phyloP scores from a whole-genome alignment of 2,113 vertebrate species.

The Capreolus pygargus region DNA sequence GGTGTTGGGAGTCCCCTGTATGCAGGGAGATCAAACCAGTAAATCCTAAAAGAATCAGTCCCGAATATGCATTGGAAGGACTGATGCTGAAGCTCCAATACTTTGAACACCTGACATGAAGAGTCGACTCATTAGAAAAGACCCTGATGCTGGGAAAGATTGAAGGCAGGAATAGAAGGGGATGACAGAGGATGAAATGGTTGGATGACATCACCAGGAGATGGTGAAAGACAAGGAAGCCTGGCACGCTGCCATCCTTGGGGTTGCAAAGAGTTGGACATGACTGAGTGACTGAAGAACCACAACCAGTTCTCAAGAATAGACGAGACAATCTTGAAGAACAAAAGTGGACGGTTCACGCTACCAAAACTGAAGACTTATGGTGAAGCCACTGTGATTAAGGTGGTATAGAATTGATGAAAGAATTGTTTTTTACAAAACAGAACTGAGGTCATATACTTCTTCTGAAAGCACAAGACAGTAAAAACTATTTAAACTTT shows the following conservation, averaged over 20 bases:
- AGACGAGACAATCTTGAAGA: not conserved
- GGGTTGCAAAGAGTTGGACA: not conserved
- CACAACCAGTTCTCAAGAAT: not conserved
- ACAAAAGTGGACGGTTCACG: not conserved
- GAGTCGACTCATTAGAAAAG: not conserved
- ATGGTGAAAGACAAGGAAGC: not conserved
- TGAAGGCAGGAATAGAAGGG: not conserved
- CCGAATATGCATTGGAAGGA: not conserved
- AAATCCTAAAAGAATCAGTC: not conserved
- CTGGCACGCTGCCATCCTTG: not conserved
- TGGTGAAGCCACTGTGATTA: not conserved
- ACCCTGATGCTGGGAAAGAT: not conserved
- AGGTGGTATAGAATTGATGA: not conserved
- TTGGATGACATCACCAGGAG: not conserved
- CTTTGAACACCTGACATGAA: not conserved
- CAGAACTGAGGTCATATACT: not conserved
- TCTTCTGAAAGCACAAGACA: not conserved
- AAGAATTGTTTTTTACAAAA: not conserved
- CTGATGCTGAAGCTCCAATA: not conserved
- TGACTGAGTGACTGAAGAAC: not conserved
- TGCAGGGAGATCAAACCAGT: not conserved
- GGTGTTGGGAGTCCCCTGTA: not conserved
- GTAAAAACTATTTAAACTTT: not conserved
- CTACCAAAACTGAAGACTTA: not conserved
- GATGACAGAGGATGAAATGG: not conserved